Conservation (phyloP, 2,113 vertebrate species). For the Corynorhinus townsendii region DNA sequence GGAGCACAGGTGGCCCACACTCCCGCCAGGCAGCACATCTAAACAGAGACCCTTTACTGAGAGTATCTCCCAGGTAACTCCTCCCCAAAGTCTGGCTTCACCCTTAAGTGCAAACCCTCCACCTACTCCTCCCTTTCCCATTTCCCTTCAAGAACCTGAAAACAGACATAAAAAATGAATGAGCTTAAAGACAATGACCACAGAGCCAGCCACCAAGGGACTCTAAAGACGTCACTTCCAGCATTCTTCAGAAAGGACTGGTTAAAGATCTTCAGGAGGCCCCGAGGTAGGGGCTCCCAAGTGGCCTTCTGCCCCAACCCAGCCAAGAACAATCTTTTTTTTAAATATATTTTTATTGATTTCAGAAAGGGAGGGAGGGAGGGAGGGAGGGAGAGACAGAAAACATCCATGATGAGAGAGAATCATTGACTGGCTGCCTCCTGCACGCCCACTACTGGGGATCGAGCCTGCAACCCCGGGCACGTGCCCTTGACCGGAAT, state of each 20-base stretch:
- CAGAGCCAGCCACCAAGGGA: background rate
- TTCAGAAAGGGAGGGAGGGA: too few relatives aligned
- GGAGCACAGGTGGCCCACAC: background rate
- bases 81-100: background rate
- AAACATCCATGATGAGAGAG: too few relatives aligned
- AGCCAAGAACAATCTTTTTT: background rate
- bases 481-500: too few relatives aligned
- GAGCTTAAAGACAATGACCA: background rate
- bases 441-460: too few relatives aligned
- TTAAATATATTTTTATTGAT: too few relatives aligned
- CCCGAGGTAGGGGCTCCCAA: rapidly evolving
- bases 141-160: background rate
- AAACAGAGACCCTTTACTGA: background rate
- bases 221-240: background rate
- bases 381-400: too few relatives aligned
- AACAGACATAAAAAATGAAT: background rate
- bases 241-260: background rate
- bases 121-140: background rate
- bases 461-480: too few relatives aligned
- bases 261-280: background rate
- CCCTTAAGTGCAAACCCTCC: background rate
- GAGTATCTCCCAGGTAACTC: background rate
- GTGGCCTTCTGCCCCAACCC: background rate
- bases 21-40: background rate
- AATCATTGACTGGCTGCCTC: too few relatives aligned